A percentile compares a stretch with the other conserved stretches of the same genome.
These are phyloP conservation scores for Paralichthys olivaceus DNA, from an alignment of 2,113 vertebrate species.

Conservation along the genomic window DNA sequence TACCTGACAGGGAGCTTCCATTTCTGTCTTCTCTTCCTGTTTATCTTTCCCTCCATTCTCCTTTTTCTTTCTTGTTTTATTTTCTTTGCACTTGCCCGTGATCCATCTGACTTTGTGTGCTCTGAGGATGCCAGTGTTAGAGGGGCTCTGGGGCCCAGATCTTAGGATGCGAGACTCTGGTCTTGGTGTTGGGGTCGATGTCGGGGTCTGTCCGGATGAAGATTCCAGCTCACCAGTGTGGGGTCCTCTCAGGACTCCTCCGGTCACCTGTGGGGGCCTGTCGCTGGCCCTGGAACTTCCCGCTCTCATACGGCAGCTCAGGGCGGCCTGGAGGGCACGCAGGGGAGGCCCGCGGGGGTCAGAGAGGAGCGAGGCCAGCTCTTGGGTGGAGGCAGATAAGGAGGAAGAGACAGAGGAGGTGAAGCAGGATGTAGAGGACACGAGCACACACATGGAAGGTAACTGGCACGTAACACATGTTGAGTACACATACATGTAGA, in stretches of 20 bases:
- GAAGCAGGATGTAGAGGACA: slow-evolving; percentile 40
- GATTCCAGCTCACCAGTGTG: slow-evolving; percentile 56
- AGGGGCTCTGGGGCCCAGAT: slow-evolving; percentile 65
- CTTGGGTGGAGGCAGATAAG: slow-evolving; percentile 55
- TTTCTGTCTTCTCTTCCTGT: not conserved
- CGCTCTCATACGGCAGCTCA: slow-evolving; percentile 72
- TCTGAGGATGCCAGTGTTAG: slow-evolving; percentile 65
- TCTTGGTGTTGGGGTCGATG: slow-evolving; percentile 45
- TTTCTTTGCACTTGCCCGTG: not conserved
- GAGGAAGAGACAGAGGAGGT: slow-evolving; percentile 52
- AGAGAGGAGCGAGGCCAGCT: slow-evolving; percentile 32
- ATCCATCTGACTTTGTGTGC: not conserved
- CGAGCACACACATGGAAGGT: slow-evolving; percentile 61
- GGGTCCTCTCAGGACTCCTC: slow-evolving; percentile 67
- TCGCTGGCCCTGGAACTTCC: slow-evolving; percentile 73
- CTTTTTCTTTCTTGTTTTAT: not conserved
- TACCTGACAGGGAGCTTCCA: slow-evolving; percentile 41
- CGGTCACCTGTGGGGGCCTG: slow-evolving; percentile 63
- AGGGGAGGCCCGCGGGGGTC: slow-evolving; percentile 49
- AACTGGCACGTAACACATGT: slow-evolving; percentile 22
- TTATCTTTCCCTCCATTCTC: not conserved
- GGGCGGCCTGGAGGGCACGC: slow-evolving; percentile 70
- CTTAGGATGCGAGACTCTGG: slow-evolving; percentile 52
- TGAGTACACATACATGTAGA: not conserved
- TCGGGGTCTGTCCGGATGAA: slow-evolving; percentile 65